Percentiles rank a stretch among this genome's conserved stretches.
These are phyloP conservation scores for Drosophila siamana DNA, from an alignment of 2,888 invertebrate species.

Conservation along the genomic window DNA sequence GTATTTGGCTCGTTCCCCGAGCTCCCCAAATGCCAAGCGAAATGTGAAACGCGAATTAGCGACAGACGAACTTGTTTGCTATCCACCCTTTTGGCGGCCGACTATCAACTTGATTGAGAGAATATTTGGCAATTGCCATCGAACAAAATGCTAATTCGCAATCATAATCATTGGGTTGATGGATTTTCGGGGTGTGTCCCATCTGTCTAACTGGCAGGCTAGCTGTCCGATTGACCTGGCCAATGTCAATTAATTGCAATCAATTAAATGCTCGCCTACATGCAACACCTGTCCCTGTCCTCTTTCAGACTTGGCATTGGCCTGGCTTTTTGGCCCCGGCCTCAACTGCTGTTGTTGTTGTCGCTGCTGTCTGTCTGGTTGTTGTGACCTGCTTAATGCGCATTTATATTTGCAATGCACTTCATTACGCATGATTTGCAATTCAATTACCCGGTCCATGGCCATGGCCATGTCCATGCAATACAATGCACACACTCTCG, in stretches of 20 bases:
- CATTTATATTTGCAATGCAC: conserved; percentile 66
- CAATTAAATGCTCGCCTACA: conserved; percentile 59
- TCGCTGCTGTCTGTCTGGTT: conserved; percentile 13
- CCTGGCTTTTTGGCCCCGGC: conserved; percentile 23
- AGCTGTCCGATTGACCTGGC: conserved; percentile 12
- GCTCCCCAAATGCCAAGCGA: no score
- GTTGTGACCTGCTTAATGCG: conserved; percentile 47
- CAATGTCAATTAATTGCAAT: conserved; percentile 74
- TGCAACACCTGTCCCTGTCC: neutral
- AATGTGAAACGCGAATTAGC: no score
- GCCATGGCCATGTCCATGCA: conserved; percentile 30
- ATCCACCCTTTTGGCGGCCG: neutral
- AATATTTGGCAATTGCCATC: neutral
- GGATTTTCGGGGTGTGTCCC: neutral
- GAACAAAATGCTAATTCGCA: conserved; percentile 5
- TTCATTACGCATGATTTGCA: conserved; percentile 76
- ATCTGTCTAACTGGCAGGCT: neutral
- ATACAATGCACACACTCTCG: neutral
- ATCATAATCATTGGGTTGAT: neutral
- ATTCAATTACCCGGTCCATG: conserved; percentile 70
- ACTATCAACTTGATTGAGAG: neutral
- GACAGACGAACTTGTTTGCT: no score
- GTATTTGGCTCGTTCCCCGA: no score
- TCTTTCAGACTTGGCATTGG: conserved; percentile 20
- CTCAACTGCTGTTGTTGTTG: conserved; percentile 10